Base-by-base conservation (phyloP, 2,888 invertebrate species). In the Salpingus planirostris region DNA sequence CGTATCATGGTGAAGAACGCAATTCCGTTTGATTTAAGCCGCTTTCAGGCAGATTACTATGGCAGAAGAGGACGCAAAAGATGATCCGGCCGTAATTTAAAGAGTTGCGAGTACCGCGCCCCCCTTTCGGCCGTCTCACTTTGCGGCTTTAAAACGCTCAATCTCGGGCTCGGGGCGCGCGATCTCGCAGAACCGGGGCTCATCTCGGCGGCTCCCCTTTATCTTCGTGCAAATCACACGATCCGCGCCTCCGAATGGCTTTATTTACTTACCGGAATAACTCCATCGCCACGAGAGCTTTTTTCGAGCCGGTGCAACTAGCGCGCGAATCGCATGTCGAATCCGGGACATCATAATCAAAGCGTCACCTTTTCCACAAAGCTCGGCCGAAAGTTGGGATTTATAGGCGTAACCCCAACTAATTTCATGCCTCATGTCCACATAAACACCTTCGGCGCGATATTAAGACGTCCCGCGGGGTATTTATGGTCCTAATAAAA, bases 261-360 rank as follows among this genome's bases (percentile, higher is more conserved):
- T 55, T 56, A 57, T 57, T 57, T 57, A 57, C 58, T 57, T 57
- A 55, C 53, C 53, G 50, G 55, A 55, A 56, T 55, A 54, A 55
- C 52, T 55, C 51, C 49, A 52, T 54, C 49, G 49, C 49, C 50
- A 43, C 39, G 43, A 47, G 48, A 50, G 46, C 34, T 42, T 54
- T 55, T 55, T 52, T 29, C 11, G 39, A 29, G 28, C 43, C 37
- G 37, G 34, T 22, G 42, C 46, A 38, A 44, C 44, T 49, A 36
- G 44, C 43, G 44, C 45, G 44, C 46, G 52, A 54, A 52, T 53
- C 52, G 51, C 44, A 42, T 36, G 44, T 38, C 30, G 42, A 40
- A 46, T 40, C 40, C 42, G 43, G 46, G 43, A 42, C 44, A 31
- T n/a, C n/a, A n/a, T n/a, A n/a, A n/a, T n/a, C n/a, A n/a, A n/a